These are phyloP conservation scores for Hoplodrina ambigua DNA, from an alignment of 2,888 invertebrate genomes.

Conservation along the genomic window DNA sequence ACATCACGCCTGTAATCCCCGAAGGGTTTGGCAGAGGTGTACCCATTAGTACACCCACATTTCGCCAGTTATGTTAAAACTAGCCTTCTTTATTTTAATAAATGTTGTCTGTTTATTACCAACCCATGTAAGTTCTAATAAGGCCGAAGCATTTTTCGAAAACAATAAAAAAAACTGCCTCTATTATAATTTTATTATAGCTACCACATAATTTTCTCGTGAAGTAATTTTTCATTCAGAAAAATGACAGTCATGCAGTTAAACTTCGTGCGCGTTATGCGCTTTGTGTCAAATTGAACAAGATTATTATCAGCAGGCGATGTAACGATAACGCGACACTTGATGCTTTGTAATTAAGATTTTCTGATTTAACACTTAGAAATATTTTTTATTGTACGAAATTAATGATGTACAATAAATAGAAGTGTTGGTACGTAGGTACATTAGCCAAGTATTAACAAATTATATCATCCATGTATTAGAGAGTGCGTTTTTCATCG, in stretches of 20 bases:
- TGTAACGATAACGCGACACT: constrained; percentile 7
- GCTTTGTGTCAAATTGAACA: constrained; percentile 31
- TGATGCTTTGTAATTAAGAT: constrained; percentile 5
- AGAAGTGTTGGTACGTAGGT: constrained; percentile 13
- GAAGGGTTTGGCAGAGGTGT: no score
- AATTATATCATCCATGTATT: constrained; percentile 67
- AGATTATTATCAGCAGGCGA: constrained; percentile 31
- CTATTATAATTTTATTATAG: background rate
- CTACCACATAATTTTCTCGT: background rate
- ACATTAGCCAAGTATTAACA: constrained; percentile 52
- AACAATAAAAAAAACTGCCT: background rate
- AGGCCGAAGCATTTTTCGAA: background rate
- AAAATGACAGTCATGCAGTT: constrained; percentile 14
- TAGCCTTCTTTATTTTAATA: no score
- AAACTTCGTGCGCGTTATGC: constrained; percentile 3
- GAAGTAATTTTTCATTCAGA: background rate
- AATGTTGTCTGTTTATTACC: no score
- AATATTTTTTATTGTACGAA: background rate
- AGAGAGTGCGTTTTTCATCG: constrained; percentile 70
- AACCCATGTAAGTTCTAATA: background rate
- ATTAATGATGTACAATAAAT: constrained; percentile 19
- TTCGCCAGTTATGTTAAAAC: no score
- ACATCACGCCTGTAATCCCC: no score
- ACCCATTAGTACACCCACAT: no score
- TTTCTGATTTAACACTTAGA: background rate